Base-by-base conservation (phyloP, 2,888 invertebrate genomes). In the Apodemia zela region DNA sequence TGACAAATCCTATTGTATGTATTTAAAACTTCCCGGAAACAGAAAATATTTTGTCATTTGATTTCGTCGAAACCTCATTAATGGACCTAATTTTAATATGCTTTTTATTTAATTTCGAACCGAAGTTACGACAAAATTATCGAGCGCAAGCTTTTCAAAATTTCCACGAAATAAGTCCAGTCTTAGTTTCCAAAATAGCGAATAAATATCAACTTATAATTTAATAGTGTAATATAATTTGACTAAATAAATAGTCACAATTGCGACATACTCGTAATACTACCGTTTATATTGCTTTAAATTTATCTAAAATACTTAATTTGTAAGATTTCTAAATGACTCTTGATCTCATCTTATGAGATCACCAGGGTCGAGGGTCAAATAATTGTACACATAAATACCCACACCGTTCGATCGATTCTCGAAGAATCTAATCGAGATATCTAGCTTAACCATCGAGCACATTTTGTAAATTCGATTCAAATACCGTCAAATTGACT, bases 381-480 rank as follows among this genome's bases (percentile, higher is more conserved):
- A 54, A 54, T 25, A 51, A 51, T 51, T 11, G 11, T 18, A 11
- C 51, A 51, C 10, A 38, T 38, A 21, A 17, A 49, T 49, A 17
- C 51, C 18, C 51, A 51, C 51, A 21, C 51, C 13, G 10, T 13
- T 18, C 51, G 21, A 51, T 10, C 51, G 10, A 11, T 7, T 13
- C 51, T 51, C 51, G 18, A 2, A 21, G 18, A 51, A 18, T 21
- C 51, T 21, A 18, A 51, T 21, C 21, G 51, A 51, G 18, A 51
- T 13, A 71, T 73, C 76, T 75, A 80, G 76, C 80, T 80, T 11
- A 51, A 51, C 21, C 47, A 47, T 17, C 51, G 51, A 51, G 51
- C 79, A 68, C 77, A 68, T 70, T 68, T 70, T 70, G 51, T 81
- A 82, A 82, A 82, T 82, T 81, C 81, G 81, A 76, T 76, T 71